Evolutionary conservation across 2,113 vertebrate species (phyloP), one percentile per base, ranked within the genome.

Genomic region (Natator depressus): DNA sequence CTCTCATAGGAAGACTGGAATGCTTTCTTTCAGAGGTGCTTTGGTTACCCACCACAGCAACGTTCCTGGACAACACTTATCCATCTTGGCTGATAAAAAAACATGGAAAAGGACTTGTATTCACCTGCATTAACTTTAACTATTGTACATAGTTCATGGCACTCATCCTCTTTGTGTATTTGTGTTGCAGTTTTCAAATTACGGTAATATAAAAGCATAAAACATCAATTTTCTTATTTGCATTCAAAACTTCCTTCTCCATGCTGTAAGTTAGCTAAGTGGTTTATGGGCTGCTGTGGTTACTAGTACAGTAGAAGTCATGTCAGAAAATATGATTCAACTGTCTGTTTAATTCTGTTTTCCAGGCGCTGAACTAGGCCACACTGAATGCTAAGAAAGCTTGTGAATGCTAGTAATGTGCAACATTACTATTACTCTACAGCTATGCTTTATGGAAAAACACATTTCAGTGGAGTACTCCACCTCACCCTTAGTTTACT

Each of bases 211-310:
- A 75, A 75, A 75, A 38, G 69, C 69, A 72, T 46, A 54, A 72
- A 25, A 53, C n/a, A n/a, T 72, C 31, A 65, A 35, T 78, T 50
- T 31, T 35, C 57, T 69, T 78, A 87, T 81, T 29, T 19, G 12
- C 1, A 1, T 51, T 38, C 55, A 93, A 86, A 38, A 19, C 54
- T 93, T 97, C 84, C 79, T 72, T 84, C 55, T 89, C 54, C 46
- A 87, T 81, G 81, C 53, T 95, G 88, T 25, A 69, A 46, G 42
- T 91, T 86, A 95, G 62, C 50, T 91, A 90, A 94, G 87, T 69
- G 82, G 47, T 80, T 86, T 90, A 80, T 54, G 20, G 75, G 76
- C 93, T 90, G 51, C 82, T 95, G 88, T 7, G 2, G 50, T 90
- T 94, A 92, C 6, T n/a, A 81, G 11, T 55, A 89, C 25, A 50